Conservation (phyloP, 2,888 invertebrate species). For the Sturmia bella region DNA sequence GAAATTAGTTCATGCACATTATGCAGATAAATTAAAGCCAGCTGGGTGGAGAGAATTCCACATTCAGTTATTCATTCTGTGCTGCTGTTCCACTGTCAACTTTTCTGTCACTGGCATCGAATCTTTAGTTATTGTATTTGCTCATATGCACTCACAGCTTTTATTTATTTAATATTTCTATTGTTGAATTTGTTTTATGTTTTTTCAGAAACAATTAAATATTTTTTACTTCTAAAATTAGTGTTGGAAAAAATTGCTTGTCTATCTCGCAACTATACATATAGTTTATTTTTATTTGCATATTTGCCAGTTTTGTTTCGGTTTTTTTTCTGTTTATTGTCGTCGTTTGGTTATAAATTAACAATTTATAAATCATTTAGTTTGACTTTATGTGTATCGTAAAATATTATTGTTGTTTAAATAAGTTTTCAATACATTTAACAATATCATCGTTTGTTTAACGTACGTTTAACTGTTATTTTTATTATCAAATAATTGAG, state of each 20-base stretch:
- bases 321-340: conserved; percentile 31
- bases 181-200: conserved; percentile 36
- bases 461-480: conserved; percentile 44
- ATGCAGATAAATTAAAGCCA: too few species aligned
- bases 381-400: conserved; percentile 39
- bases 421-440: conserved; percentile 66
- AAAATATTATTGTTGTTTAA: conserved; percentile 63
- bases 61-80: background rate
- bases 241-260: conserved; percentile 30
- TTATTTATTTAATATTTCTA: conserved; percentile 45
- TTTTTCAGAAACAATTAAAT: conserved; percentile 28
- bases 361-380: conserved; percentile 58
- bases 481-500: conserved; percentile 63
- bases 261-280: conserved; percentile 21
- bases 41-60: background rate
- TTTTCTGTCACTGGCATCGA: background rate
- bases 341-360: conserved; percentile 56
- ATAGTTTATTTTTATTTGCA: conserved; percentile 21
- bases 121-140: conserved; percentile 19
- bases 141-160: conserved; percentile 11
- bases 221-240: conserved; percentile 33
- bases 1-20: too few species aligned
- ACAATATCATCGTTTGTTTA: conserved; percentile 59
- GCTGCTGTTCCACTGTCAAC: background rate
- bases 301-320: conserved; percentile 31